These are phyloP conservation scores for Valencia hispanica DNA, from an alignment of 2,797 vertebrate species.

Conservation along the genomic window DNA sequence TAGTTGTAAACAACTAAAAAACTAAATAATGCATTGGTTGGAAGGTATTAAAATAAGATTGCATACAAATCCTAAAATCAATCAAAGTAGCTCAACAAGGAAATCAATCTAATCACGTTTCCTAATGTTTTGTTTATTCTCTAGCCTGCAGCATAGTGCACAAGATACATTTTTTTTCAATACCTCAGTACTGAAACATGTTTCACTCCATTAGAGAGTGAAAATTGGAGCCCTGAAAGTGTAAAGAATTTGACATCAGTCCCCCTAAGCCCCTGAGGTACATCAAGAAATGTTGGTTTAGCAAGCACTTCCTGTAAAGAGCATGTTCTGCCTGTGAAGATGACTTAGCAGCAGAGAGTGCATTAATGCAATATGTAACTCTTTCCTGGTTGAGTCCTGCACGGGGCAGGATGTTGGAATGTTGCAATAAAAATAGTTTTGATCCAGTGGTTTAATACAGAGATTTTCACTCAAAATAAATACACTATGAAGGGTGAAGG, in stretches of 20 bases:
- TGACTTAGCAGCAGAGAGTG: conserved; percentile 39
- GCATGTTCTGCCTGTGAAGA: conserved; percentile 62
- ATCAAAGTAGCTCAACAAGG: conserved; percentile 30
- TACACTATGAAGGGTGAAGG: too few species aligned
- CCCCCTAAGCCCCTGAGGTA: conserved; percentile 59
- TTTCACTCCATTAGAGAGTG: conserved; percentile 74
- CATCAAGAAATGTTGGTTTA: conserved; percentile 57
- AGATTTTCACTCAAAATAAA: background rate
- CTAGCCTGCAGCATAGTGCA: conserved; percentile 28
- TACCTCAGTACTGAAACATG: conserved; percentile 58
- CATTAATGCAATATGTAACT: conserved; percentile 63
- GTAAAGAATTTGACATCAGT: conserved; percentile 75
- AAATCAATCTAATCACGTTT: conserved; percentile 15
- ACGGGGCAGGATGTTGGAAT: conserved; percentile 12
- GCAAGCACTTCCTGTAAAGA: conserved; percentile 56
- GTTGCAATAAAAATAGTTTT: conserved; percentile 24
- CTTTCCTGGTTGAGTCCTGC: conserved; percentile 3
- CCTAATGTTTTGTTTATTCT: conserved; percentile 10
- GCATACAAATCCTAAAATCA: conserved; percentile 37
- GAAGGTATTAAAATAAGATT: conserved; percentile 14
- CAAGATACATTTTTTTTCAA: conserved; percentile 14
- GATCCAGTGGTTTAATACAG: background rate
- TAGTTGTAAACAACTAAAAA: background rate
- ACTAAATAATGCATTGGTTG: background rate
- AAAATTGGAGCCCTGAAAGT: conserved; percentile 73